Evolutionary conservation across 2,888 invertebrate genomes (phyloP), one percentile per base, ranked within the genome.

Genomic region (Trichogramma dendrolimi): DNA sequence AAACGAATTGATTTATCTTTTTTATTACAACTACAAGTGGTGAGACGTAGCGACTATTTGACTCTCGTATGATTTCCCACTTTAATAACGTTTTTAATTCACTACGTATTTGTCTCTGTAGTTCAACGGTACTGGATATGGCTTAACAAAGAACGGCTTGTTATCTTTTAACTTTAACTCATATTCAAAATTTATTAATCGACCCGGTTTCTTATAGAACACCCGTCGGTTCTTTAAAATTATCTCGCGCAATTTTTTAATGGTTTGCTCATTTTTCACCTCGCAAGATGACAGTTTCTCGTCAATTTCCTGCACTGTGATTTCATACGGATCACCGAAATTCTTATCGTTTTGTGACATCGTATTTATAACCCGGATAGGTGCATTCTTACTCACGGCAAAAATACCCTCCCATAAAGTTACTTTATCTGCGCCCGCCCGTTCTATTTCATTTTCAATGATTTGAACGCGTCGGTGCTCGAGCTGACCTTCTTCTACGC

Each of bases 1-100:
- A 48, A 10, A n/a, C 7, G 39, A 39, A 61, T 10, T 1, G 39
- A 40, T 8, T 48, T 44, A 27, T 52, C 48, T 49, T 53, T 39
- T 62, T 62, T 11, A 44, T 27, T 5, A 58, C 54, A 1, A 46
- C 27, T 0, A 62, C 54, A 3, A 58, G n/a, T 6, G 58, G 62
- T 14, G 50, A 59, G 4, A 59, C 41, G 39, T 38, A 63, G 4
- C 39, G 2, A 48, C 63, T 63, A 27, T 6, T 43, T 4, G 46
- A 52, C 14, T 4, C n/a, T 4, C 41, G 40, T 5, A 52, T 52
- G 40, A 52, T 53, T 2, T 11, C 46, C 11, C 6, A 7, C 1
- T 52, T 38, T 10, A 59, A 4, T 53, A 51, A 53, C 10, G 43
- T 42, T 10, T 59, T 11, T 2, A 59, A 46, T 53, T 59, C 59